Conservation (phyloP, 2,797 vertebrate species). For the Chromobotia macracanthus region DNA sequence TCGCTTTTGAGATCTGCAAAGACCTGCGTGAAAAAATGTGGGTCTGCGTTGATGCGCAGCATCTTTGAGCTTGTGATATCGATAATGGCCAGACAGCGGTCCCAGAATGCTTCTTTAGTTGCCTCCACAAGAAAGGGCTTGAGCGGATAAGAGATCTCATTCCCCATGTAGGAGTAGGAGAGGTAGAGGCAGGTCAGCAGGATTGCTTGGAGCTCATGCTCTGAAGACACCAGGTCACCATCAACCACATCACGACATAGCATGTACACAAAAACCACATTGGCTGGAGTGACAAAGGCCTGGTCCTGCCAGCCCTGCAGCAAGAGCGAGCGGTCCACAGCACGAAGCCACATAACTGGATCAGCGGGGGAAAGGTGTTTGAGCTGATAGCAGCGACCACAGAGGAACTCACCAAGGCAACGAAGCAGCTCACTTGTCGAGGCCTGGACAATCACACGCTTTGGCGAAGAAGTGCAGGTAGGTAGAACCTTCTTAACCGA, state of each 20-base stretch:
- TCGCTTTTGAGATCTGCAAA: slow-evolving; percentile 85
- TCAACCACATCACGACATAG: slow-evolving; percentile 82
- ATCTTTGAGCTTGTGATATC: slow-evolving; percentile 81
- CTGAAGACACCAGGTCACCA: slow-evolving; percentile 77
- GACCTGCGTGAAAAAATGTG: slow-evolving; percentile 84
- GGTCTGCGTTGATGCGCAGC: slow-evolving; percentile 85
- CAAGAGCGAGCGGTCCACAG: slow-evolving; percentile 82
- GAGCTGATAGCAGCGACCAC: slow-evolving; percentile 81
- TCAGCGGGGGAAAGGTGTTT: slow-evolving; percentile 79
- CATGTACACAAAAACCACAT: slow-evolving; percentile 87
- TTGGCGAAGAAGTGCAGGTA: slow-evolving; percentile 68
- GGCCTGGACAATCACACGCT: slow-evolving; percentile 81
- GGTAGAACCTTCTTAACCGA: slow-evolving; percentile 73
- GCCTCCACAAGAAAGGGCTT: slow-evolving; percentile 85
- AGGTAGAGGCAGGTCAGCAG: slow-evolving; percentile 82
- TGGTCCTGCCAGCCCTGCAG: slow-evolving; percentile 88
- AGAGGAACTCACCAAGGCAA: slow-evolving; percentile 83
- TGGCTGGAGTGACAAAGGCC: slow-evolving; percentile 85
- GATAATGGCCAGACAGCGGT: slow-evolving; percentile 82
- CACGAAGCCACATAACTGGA: slow-evolving; percentile 81
- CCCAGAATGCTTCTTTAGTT: slow-evolving; percentile 84
- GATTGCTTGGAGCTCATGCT: slow-evolving; percentile 81
- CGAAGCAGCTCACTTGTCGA: slow-evolving; percentile 85
- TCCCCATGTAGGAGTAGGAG: slow-evolving; percentile 78
- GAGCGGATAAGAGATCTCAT: slow-evolving; percentile 77